Base-by-base conservation (phyloP, 2,888 invertebrate species). In the Heteromurus nitidus region DNA sequence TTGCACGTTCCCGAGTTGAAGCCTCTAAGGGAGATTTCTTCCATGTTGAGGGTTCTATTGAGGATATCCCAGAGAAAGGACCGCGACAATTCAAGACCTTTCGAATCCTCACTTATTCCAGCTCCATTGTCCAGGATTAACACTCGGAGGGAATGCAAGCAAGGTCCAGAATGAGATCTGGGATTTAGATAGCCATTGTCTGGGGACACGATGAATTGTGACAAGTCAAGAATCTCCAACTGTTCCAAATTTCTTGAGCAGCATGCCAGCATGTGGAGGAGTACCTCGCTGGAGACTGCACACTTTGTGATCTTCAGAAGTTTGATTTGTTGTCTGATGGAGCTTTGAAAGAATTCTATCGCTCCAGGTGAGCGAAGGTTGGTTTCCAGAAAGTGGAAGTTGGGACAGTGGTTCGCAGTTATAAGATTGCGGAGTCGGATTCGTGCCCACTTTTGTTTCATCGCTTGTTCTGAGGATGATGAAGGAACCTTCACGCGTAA, bases 321-420 rank as follows among this genome's bases (percentile, higher is more conserved):
- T 55, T 65, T 70, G 16, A 79, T 70, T 53, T 79, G 53, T 5
- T 79, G 28, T 2, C 69, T 64, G 13, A 28, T 26, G n/a, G 64
- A 50, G 28, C 70, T 64, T 16, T 65, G 79, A 44, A 79, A 79
- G 24, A 79, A 79, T 3, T 50, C 28, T 0, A 70, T 30, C 7
- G 70, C 69, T 7, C 26, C 50, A 20, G 50, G 53, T 1, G 22
- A 26, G 1, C 24, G 18, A 1, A 79, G 44, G 22, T 70, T 62
- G 2, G 64, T 79, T 20, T 55, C 64, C 13, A 64, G 26, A 13
- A 79, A 64, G 24, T 79, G 79, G 20, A 70, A 79, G 42, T 79
- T 79, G 1, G 79, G 70, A 16, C 70, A 79, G 3, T 53, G 36
- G 44, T 58, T 44, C 7, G 18, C 16, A 3, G 47, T 28, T 0